phyloP scores from a whole-genome alignment of 1,140 invertebrate genomes.

The Dendrolimus punctatus region DNA sequence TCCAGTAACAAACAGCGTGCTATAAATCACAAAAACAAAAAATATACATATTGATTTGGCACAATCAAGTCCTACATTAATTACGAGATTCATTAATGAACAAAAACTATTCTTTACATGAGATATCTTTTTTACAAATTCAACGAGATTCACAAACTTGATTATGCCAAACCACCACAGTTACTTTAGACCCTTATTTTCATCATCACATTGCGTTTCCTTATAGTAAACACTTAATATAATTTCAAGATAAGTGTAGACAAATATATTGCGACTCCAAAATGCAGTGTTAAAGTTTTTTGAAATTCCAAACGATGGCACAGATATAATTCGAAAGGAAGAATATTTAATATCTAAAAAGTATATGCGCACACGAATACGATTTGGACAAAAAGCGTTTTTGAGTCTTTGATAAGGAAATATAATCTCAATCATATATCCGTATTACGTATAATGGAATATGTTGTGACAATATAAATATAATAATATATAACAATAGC shows the following conservation, averaged over 20 bases:
- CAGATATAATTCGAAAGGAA: constrained; percentile 15
- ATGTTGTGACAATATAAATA: too few species aligned
- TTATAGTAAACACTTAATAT: constrained; percentile 30
- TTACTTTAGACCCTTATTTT: constrained; percentile 55
- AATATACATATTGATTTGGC: constrained; percentile 41
- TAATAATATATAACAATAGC: too few species aligned
- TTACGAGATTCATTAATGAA: constrained; percentile 7
- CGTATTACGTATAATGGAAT: too few species aligned
- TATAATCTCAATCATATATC: too few species aligned
- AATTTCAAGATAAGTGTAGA: background rate
- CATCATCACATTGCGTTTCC: constrained; percentile 61
- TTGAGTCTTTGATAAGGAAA: too few species aligned
- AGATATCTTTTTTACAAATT: too few species aligned
- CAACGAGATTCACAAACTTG: constrained; percentile 24
- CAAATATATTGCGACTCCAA: constrained; percentile 7
- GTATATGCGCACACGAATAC: too few species aligned
- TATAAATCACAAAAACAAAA: constrained; percentile 31
- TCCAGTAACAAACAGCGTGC: constrained; percentile 42
- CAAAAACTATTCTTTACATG: too few species aligned
- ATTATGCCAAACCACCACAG: constrained; percentile 49
- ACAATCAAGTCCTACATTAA: constrained; percentile 19
- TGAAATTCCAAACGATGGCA: constrained; percentile 33
- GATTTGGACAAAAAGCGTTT: too few species aligned
- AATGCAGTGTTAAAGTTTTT: constrained; percentile 11
- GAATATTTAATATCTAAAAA: too few species aligned